Evolutionary conservation across 2,113 vertebrate species (phyloP), one percentile per base, ranked within the genome.

Genomic region (Chunga burmeisteri): DNA sequence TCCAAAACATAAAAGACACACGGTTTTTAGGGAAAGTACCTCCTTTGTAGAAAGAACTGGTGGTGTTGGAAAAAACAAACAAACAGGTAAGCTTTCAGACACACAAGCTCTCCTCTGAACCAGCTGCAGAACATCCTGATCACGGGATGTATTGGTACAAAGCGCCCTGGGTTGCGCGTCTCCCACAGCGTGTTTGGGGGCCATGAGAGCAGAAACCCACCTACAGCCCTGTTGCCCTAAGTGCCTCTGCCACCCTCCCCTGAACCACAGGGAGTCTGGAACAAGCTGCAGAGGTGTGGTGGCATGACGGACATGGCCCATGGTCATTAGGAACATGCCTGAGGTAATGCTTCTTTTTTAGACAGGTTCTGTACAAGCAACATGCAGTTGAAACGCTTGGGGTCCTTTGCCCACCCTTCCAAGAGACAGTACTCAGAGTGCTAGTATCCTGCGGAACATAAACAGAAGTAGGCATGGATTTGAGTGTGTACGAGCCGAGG

Each of bases 281-380:
- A 80, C 38, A 65, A 59, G 23, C 36, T 80, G 52, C 75, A 79
- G 32, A 38, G 18, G 44, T 42, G 32, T 2, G 1, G 62, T 21
- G 18, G 42, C 36, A 70, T 4, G 8, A 62, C 1, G 1, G 40
- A 49, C 15, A 17, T 8, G 13, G 40, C 42, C 36, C 42, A 16
- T 0, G 0, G 42, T 49, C 19, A 7, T 16, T 5, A 56, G 55
- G 47, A 81, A 81, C 40, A 23, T 0, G 0, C 22, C 49, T 75
- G 47, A 70, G 49, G 78, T 1, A 1, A 86, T 30, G n/a, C 11
- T 38, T 0, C 49, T 80, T 55, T 66, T 63, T 71, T 40, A 70
- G 30, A 42, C 49, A 29, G 40, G 47, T 47, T 77, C 63, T 71
- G 42, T 27, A 38, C 36, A 26, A 59, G 68, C 20, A 81, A 47